Percentiles rank a stretch among this genome's conserved stretches.
phyloP scores from a whole-genome alignment of 2,797 vertebrate genomes.

The Acipenser ruthenus region DNA sequence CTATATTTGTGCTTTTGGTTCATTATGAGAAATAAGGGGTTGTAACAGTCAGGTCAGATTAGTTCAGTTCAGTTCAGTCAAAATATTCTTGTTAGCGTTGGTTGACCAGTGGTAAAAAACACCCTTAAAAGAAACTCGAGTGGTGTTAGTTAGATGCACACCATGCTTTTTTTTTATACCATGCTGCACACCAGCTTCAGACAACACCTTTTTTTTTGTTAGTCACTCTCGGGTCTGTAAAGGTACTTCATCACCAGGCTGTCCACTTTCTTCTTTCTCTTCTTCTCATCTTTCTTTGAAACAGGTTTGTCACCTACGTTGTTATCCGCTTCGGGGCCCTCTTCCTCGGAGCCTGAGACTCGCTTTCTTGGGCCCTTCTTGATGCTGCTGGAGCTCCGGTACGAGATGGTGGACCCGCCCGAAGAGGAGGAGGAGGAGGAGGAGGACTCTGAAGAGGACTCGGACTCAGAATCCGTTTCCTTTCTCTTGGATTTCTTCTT shows the following conservation, averaged over 20 bases:
- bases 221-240: conserved; percentile 89
- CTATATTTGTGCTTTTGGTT: too few species aligned
- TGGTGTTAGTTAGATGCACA: conserved; percentile 52
- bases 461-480: conserved; percentile 47
- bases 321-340: conserved; percentile 19
- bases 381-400: conserved; percentile 76
- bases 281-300: conserved; percentile 75
- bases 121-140: too few species aligned
- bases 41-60: too few species aligned
- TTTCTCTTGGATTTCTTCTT: conserved; percentile 69
- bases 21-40: too few species aligned
- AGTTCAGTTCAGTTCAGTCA: too few species aligned
- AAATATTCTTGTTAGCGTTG: too few species aligned
- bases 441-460: conserved; percentile 56
- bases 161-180: conserved; percentile 43
- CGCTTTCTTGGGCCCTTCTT: conserved; percentile 67
- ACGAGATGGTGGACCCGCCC: conserved; percentile 74
- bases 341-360: conserved; percentile 36
- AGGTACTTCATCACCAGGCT: conserved; percentile 96
- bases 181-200: conserved; percentile 45
- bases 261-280: conserved; percentile 85
- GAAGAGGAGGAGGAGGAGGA: conserved; percentile 69
- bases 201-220: conserved; percentile 58
- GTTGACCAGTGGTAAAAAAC: too few species aligned
- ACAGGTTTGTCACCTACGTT: conserved; percentile 28